Evolutionary conservation across 2,888 invertebrate genomes (phyloP).

Genomic region (Dolomedes plantarius): DNA sequence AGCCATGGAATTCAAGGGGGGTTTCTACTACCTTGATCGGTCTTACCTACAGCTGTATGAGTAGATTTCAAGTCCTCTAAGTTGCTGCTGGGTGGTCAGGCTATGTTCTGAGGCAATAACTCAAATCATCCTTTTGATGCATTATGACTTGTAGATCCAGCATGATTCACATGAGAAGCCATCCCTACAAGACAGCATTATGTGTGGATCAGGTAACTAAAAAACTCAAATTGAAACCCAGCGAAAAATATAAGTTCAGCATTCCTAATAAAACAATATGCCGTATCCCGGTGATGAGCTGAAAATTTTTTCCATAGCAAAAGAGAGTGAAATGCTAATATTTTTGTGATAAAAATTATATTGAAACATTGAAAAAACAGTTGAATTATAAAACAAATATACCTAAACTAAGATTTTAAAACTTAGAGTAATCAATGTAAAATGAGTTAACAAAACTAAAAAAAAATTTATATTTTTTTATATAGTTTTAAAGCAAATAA

Average conservation of each 20-base stretch:
- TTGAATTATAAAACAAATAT: too few relatives aligned
- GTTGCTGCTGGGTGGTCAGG: slow-evolving; percentile 35
- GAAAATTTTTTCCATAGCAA: too few relatives aligned
- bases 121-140: slow-evolving; percentile 41
- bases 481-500: too few relatives aligned
- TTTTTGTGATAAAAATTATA: too few relatives aligned
- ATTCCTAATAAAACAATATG: too few relatives aligned
- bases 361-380: too few relatives aligned
- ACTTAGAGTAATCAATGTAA: too few relatives aligned
- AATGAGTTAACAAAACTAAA: too few relatives aligned
- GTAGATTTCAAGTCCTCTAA: slow-evolving; percentile 34
- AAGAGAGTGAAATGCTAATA: too few relatives aligned
- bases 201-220: slow-evolving; percentile 64
- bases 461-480: too few relatives aligned
- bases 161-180: slow-evolving; percentile 39
- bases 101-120: slow-evolving; percentile 36
- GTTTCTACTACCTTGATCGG: slow-evolving; percentile 15
- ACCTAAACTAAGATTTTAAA: too few relatives aligned
- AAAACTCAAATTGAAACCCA: slow-evolving; percentile 21
- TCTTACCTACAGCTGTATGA: slow-evolving; percentile 54
- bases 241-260: background rate
- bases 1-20: slow-evolving; percentile 3
- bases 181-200: slow-evolving; percentile 70
- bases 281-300: too few relatives aligned
- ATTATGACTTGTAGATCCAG: slow-evolving; percentile 21